Base-by-base conservation (phyloP, 2,113 vertebrate species). In the Plestiodon gilberti region DNA sequence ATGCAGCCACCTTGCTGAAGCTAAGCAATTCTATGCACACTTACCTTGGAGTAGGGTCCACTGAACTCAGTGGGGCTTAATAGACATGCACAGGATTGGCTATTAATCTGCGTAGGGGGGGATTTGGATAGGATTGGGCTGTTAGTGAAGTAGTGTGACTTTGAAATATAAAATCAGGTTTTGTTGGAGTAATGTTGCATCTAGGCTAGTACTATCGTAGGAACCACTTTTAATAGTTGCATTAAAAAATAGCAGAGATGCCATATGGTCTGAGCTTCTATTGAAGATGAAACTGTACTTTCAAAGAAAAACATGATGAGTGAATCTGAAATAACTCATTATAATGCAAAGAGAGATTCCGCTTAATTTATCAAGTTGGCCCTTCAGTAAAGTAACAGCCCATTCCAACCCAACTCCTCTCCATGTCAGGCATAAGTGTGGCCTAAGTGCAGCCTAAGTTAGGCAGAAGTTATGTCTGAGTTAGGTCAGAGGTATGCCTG, bases 91-190 rank as follows among this genome's bases (percentile, higher is more conserved):
- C 8, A 48, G 4, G 43, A 48, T 48, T 48, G 43, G 8, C 43
- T 48, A 48, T 48, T 48, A 48, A 48, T 8, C 43, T 48, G 43
- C 43, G 4, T 48, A 48, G 43, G 4, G 43, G 4, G 43, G 43
- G 43, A 48, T 48, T 48, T 8, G 43, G 43, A 48, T 48, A 48
- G 43, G 8, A 48, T 48, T 5, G 43, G 43, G 43, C n/a, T n/a
- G n/a, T 48, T 48, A 5, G 43, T 48, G 43, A 48, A 48, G 43
- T 48, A 71, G 81, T 80, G 89, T 64, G 71, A 81, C 65, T 77
- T 43, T 90, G 83, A 94, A 91, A 81, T 89, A 18, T 79, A 82
- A 84, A 73, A 95, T 73, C 40, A 91, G 89, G 89, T 89, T 78
- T 88, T 55, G n/a, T 84, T 67, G 64, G 55, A 59, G 17, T 55